These are phyloP conservation scores for Engystomops pustulosus DNA, from an alignment of 2,113 vertebrate species.

Conservation along the genomic window DNA sequence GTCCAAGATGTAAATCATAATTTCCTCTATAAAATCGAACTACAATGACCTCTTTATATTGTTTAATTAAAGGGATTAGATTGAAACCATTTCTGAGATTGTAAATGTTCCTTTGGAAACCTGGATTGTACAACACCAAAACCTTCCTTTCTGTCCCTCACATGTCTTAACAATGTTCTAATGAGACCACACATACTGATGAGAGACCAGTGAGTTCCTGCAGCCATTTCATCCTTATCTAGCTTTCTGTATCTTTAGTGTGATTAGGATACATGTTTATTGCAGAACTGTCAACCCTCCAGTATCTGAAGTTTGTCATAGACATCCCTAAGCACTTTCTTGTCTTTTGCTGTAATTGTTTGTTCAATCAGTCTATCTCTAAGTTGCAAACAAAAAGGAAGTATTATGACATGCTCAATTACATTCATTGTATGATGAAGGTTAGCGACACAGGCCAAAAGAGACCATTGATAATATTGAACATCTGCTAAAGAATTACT, in stretches of 20 bases:
- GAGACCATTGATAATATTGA: neutral
- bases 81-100: slow-evolving; percentile 40
- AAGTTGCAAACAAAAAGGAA: slow-evolving; percentile 37
- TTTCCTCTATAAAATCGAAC: neutral
- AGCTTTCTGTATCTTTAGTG: slow-evolving; percentile 54
- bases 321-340: slow-evolving; percentile 39
- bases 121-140: slow-evolving; percentile 24
- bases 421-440: neutral
- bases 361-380: slow-evolving; percentile 34
- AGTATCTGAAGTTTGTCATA: slow-evolving; percentile 56
- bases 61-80: slow-evolving; percentile 43
- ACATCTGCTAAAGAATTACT: neutral
- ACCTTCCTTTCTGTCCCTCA: slow-evolving; percentile 45
- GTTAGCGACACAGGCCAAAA: neutral
- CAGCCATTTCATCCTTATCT: slow-evolving; percentile 52
- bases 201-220: slow-evolving; percentile 54
- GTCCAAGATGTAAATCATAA: neutral
- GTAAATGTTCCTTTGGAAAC: slow-evolving; percentile 25
- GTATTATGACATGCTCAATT: slow-evolving; percentile 18
- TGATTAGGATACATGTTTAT: slow-evolving; percentile 59
- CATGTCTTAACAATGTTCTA: slow-evolving; percentile 54
- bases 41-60: slow-evolving; percentile 38
- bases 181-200: slow-evolving; percentile 59
- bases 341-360: slow-evolving; percentile 46
- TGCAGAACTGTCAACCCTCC: slow-evolving; percentile 48